Base-by-base conservation (phyloP, 35 echinoderm and acorn worm species). In the Patiria miniata region DNA sequence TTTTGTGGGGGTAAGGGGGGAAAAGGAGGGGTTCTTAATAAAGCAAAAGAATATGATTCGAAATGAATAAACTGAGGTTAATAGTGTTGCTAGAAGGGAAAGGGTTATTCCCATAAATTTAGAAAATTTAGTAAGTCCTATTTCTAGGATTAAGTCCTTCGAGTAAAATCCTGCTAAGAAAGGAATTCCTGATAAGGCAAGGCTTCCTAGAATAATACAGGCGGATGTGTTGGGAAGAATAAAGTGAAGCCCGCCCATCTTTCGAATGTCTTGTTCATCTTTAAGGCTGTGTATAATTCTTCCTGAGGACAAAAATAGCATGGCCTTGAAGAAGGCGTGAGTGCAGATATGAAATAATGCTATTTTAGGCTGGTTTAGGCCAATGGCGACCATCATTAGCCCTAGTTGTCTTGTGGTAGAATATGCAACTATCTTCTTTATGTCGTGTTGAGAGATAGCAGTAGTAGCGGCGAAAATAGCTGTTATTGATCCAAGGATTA, bases 341-440 rank as follows among this genome's bases (percentile, higher is more conserved):
- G 93, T 95, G 37, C 93, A 95, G 0, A 95, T 91, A 60, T 95
- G 93, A 30, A 95, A 95, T 39, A 95, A 78, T 0, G 93, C 93
- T 36, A 95, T 5, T 53, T 51, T 8, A 21, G 84, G 88, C 47
- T 87, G 29, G 26, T 57, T 50, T 61, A 95, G 38, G 16, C 93
- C 88, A 78, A 95, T 83, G 10, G 88, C 78, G n/a, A 87, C 34
- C 34, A 95, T 79, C 93, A 95, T 95, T 38, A 95, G 61, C 0
- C 93, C 93, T 78, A 95, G 79, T 68, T 95, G 93, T 16, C 93
- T 95, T 18, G 93, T 95, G 9, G 93, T 95, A 0, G 93, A 95
- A 50, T 95, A 95, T 0, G 93, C 93, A 38, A 95, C 47, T 77
- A 95, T 91, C 93, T 95, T 95, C 93, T 95, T 95, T 83, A 95